phyloP scores from a whole-genome alignment of 2,797 vertebrate genomes.

The Oophaga sylvatica region DNA sequence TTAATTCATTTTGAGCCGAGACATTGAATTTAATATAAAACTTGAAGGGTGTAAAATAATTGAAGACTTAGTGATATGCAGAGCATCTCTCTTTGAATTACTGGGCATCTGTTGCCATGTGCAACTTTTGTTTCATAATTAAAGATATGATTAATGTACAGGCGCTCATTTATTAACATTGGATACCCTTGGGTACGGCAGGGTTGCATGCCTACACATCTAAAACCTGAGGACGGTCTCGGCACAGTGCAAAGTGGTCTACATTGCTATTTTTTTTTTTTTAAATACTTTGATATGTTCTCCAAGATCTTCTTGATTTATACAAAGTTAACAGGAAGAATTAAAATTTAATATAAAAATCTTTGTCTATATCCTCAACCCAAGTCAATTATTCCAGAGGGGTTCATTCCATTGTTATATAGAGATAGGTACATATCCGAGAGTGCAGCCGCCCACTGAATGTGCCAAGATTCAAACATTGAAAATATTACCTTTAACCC shows the following conservation, averaged over 20 bases:
- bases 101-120: conserved; percentile 11
- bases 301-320: not conserved
- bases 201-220: not conserved
- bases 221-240: not conserved
- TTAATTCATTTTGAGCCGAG: not conserved
- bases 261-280: not conserved
- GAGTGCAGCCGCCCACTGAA: too few relatives aligned
- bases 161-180: conserved; percentile 13
- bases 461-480: too few relatives aligned
- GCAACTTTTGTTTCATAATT: conserved; percentile 34
- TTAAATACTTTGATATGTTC: not conserved
- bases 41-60: conserved; percentile 32
- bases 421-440: not conserved
- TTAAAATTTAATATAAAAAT: not conserved
- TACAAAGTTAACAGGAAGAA: not conserved
- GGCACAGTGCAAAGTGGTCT: not conserved
- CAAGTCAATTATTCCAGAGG: not conserved
- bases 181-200: not conserved
- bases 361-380: not conserved
- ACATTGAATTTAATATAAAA: conserved; percentile 19
- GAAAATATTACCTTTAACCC: too few relatives aligned
- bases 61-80: not conserved
- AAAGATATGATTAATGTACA: conserved; percentile 26
- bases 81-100: conserved; percentile 11
- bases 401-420: not conserved